Percentiles rank a stretch among this genome's conserved stretches.
phyloP scores from a whole-genome alignment of 2,797 vertebrate species.

The Astyanax mexicanus region DNA sequence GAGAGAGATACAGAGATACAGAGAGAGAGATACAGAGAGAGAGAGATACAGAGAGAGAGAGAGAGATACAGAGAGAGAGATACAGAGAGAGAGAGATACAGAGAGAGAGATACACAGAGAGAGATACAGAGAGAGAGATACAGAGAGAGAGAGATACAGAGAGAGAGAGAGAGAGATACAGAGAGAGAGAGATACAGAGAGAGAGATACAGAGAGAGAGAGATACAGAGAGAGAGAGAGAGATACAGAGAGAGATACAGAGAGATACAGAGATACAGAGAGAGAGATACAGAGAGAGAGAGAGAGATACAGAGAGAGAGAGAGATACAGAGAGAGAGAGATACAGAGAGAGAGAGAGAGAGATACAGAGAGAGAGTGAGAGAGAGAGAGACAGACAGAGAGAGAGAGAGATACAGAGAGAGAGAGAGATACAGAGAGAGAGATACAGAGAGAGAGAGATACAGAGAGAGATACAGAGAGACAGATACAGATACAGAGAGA shows the following conservation, averaged over 20 bases:
- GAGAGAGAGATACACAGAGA: slow-evolving; percentile 25
- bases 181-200: slow-evolving; percentile 30
- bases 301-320: slow-evolving; percentile 32
- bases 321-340: not conserved
- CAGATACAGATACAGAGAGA: slow-evolving; percentile 37
- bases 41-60: slow-evolving; percentile 14
- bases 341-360: slow-evolving; percentile 28
- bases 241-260: slow-evolving; percentile 28
- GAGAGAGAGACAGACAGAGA: too few species aligned
- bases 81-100: slow-evolving; percentile 4
- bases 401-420: too few species aligned
- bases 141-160: too few species aligned
- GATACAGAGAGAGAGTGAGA: slow-evolving; percentile 28
- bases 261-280: slow-evolving; percentile 24
- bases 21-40: slow-evolving; percentile 20
- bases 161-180: too few species aligned
- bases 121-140: slow-evolving; percentile 31
- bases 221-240: slow-evolving; percentile 29
- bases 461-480: slow-evolving; percentile 44
- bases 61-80: slow-evolving; percentile 32
- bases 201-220: slow-evolving; percentile 22
- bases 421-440: slow-evolving; percentile 30
- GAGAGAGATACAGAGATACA: slow-evolving; percentile 29
- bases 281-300: slow-evolving; percentile 10
- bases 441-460: slow-evolving; percentile 25